These are phyloP conservation scores for Acleris sparsana DNA, from an alignment of 2,888 invertebrate species.

Conservation along the genomic window DNA sequence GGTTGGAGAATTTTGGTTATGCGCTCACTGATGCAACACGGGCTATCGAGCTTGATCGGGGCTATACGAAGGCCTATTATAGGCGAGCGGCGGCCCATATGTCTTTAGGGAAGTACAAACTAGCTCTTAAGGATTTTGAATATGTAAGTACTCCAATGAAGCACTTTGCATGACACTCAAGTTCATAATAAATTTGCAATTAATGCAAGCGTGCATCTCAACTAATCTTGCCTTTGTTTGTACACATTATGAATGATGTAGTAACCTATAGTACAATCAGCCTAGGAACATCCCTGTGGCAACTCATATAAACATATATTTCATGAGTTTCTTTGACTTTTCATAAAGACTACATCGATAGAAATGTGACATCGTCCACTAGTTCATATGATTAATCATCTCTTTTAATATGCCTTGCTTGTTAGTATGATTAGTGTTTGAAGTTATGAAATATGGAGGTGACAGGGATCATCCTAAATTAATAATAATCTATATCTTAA, in stretches of 20 bases:
- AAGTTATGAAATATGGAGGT: no score
- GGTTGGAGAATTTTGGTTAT: slow-evolving; percentile 97
- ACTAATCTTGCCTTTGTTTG: not conserved
- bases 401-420: no score
- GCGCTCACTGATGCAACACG: slow-evolving; percentile 96
- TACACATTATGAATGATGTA: not conserved
- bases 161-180: not conserved
- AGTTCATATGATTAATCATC: no score
- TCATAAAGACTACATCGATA: no score
- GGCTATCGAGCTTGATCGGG: slow-evolving; percentile 94
- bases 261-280: no score
- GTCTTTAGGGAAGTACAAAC: slow-evolving; percentile 98
- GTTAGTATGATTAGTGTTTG: no score
- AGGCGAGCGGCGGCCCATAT: slow-evolving; percentile 98
- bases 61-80: slow-evolving; percentile 98
- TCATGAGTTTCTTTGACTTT: no score
- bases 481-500: no score
- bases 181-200: not conserved
- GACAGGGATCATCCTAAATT: no score
- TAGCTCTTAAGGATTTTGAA: slow-evolving; percentile 98
- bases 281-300: no score
- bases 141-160: slow-evolving; percentile 85
- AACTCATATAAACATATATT: no score
- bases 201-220: not conserved
- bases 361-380: no score